Percentiles rank a stretch among this genome's conserved stretches.
Conservation (phyloP, 2,113 vertebrate species). For the Acrocephalus kingi region DNA sequence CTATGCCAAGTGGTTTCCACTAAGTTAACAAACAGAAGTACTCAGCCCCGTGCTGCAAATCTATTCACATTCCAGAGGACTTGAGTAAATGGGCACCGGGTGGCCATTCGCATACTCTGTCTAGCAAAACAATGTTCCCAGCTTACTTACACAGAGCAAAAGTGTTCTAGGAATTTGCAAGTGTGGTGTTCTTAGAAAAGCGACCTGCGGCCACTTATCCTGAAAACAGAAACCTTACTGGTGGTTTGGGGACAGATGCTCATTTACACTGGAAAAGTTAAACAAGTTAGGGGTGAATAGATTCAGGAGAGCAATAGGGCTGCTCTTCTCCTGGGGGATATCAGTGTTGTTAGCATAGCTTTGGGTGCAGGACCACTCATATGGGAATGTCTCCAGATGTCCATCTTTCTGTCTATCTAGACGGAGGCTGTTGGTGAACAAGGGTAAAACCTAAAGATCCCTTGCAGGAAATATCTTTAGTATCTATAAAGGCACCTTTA, state of each 20-base stretch:
- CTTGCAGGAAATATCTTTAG: background rate
- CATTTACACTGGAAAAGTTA: background rate
- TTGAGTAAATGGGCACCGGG: slow-evolving; percentile 43
- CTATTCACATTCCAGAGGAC: slow-evolving; percentile 54
- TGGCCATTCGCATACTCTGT: slow-evolving; percentile 48
- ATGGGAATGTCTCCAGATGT: background rate
- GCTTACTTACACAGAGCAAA: slow-evolving; percentile 49
- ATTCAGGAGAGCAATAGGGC: background rate
- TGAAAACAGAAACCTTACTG: background rate
- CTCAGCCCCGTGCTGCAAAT: slow-evolving; percentile 27
- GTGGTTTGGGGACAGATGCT: background rate
- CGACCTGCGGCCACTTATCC: background rate
- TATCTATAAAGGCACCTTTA: background rate
- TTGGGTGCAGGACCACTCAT: background rate
- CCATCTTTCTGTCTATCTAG: background rate
- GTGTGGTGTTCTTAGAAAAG: slow-evolving; percentile 59
- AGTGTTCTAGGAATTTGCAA: slow-evolving; percentile 67
- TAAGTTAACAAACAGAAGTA: slow-evolving; percentile 57
- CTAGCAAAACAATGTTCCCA: slow-evolving; percentile 63
- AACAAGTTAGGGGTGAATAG: background rate
- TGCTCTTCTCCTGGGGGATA: background rate
- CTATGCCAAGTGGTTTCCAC: slow-evolving; percentile 53
- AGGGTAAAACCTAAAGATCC: background rate
- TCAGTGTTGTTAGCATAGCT: background rate
- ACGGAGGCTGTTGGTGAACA: background rate